Conservation (phyloP, 2,113 vertebrate species). For the Indicator maculatus region DNA sequence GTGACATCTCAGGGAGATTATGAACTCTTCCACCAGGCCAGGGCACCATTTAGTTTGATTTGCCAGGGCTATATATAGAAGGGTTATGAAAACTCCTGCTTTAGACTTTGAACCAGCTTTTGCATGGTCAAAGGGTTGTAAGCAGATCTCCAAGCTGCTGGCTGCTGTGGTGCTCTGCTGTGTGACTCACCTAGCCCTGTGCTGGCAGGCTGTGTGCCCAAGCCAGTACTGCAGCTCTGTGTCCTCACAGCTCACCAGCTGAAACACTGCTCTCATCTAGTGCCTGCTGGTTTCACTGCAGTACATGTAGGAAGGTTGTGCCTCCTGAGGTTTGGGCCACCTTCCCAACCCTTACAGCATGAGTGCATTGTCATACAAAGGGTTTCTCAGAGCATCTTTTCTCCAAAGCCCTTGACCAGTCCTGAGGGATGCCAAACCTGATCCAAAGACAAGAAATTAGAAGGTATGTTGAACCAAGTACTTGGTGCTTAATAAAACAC, state of each 20-base stretch:
- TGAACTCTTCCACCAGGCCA: not conserved
- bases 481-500: not conserved
- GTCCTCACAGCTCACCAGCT: not conserved
- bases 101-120: not conserved
- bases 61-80: not conserved
- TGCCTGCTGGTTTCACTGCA: not conserved
- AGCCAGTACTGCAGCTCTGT: not conserved
- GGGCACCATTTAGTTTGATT: not conserved
- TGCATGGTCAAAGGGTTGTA: not conserved
- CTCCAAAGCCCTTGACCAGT: not conserved
- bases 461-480: not conserved
- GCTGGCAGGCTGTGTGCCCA: not conserved
- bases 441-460: not conserved
- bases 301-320: rapidly evolving
- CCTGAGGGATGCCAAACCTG: not conserved
- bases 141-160: not conserved
- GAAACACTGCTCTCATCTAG: not conserved
- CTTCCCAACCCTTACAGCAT: not conserved
- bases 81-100: not conserved
- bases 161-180: not conserved
- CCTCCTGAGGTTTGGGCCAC: not conserved
- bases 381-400: rapidly evolving
- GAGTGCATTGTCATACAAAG: rapidly evolving
- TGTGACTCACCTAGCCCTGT: not conserved
- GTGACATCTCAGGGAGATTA: not conserved